These are phyloP conservation scores for Drosophila arizonae DNA, from an alignment of 1,140 invertebrate genomes.

Conservation along the genomic window DNA sequence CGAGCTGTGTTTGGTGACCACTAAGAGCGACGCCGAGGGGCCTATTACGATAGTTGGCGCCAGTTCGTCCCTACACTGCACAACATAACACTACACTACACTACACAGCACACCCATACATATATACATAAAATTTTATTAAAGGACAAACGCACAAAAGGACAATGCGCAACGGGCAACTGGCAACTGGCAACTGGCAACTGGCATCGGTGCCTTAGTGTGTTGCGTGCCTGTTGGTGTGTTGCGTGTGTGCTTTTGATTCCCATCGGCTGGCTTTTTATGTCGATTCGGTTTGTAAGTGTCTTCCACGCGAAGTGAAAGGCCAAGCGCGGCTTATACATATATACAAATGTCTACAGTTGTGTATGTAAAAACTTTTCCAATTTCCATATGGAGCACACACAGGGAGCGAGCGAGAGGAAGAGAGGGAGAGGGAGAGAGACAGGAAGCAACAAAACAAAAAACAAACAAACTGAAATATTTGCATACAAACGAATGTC, in stretches of 20 bases:
- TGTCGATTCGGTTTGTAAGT: slow-evolving; percentile 36
- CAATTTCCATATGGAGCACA: slow-evolving; percentile 74
- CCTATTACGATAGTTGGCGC: slow-evolving; percentile 71
- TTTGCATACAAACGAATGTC: slow-evolving; percentile 71
- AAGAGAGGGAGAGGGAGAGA: slow-evolving; percentile 2
- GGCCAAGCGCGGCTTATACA: slow-evolving; percentile 52
- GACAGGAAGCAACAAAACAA: slow-evolving; percentile 57
- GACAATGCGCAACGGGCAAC: slow-evolving; percentile 53
- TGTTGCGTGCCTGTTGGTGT: slow-evolving; percentile 25
- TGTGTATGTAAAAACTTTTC: slow-evolving; percentile 59
- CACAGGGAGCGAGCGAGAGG: slow-evolving; percentile 14
- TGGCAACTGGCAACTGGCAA: slow-evolving; percentile 39
- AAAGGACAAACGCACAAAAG: slow-evolving; percentile 61
- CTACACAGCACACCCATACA: slow-evolving; percentile 44
- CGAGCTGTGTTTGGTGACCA: slow-evolving; percentile 31
- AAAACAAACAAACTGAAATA: slow-evolving; percentile 59
- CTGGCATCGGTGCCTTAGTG: slow-evolving; percentile 34
- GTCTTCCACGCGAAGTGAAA: slow-evolving; percentile 59
- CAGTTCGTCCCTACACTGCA: slow-evolving; percentile 55
- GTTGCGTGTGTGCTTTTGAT: slow-evolving; percentile 39
- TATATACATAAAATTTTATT: slow-evolving; percentile 31
- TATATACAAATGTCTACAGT: background rate
- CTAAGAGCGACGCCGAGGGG: slow-evolving; percentile 44
- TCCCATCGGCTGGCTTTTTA: slow-evolving; percentile 36
- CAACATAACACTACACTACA: slow-evolving; percentile 30